Base-by-base conservation (phyloP, 2,888 invertebrate species). In the Cecidostiba fungosa region DNA sequence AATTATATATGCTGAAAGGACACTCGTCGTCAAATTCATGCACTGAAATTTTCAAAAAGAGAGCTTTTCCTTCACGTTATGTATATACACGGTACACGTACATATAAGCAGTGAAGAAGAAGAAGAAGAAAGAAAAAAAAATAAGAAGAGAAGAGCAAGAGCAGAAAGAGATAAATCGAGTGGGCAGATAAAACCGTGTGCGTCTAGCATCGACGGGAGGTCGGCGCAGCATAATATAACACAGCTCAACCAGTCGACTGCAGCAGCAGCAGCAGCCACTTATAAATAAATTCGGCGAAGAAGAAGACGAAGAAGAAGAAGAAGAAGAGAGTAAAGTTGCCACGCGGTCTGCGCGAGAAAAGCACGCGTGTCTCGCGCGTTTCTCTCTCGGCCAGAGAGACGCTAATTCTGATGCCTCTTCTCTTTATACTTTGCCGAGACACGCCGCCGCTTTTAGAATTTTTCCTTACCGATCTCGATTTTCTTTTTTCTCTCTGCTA, bases 271-370 rank as follows among this genome's bases (percentile, higher is more conserved):
- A 1, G 26, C 82, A 82, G 72, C 87, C 80, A 89, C 87, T 89
- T 92, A 92, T 92, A 92, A 92, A 92, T 92, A 92, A 92, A 92
- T 91, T 89, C 89, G 88, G 90, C 91, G 86, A 86, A 88, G 36
- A 39, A 39, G 39, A n/a, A n/a, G n/a, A n/a, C n/a, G n/a, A n/a
- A n/a, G n/a, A n/a, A n/a, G n/a, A n/a, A n/a, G n/a, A n/a, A 39
- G 39, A 39, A 39, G 39, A 43, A n/a, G 19, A 47, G 43, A 62
- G 73, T 16, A n/a, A 47, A 43, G 91, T 91, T 92, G 92, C 92
- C 92, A 93, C 92, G 92, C 92, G 92, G 92, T 93, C 92, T 93
- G 92, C 92, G 89, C 90, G 72, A 29, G 72, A 72, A 36, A 90
- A 90, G 89, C 89, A 88, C 88, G 77, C 86, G 54, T 4, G 54